Base-by-base conservation (phyloP, 2,888 invertebrate genomes). In the Drosophila rubida region DNA sequence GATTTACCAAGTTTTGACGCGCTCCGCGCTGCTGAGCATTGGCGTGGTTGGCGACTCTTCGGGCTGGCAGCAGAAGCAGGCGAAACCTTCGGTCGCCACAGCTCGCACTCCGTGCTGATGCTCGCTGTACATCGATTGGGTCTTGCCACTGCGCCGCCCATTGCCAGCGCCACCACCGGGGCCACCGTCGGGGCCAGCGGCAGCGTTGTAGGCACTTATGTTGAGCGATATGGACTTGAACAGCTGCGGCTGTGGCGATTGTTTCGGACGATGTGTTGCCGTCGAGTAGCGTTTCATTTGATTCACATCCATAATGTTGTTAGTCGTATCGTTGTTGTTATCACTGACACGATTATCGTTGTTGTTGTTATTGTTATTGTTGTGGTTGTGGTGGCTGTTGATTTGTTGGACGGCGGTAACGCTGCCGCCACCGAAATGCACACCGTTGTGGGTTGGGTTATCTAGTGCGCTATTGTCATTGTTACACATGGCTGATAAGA, bases 401-500 rank as follows among this genome's bases (percentile, higher is more conserved):
- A n/a, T n/a, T n/a, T n/a, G n/a, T 13, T 57, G 25, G 6, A 39
- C 44, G 14, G 48, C 35, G 37, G 64, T 65, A 11, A 60, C 49
- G 22, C 59, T 64, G 53, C 48, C 80, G 13, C 49, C 69, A 27
- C 46, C 65, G 25, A 75, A 72, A 46, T 77, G 71, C 35, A 77
- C 50, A 67, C 80, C 78, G 63, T 75, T 83, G 65, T 72, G 64
- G 57, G 22, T 44, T 32, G 63, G 67, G 67, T 87, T 82, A 87
- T 82, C 82, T 68, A 55, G 7, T 48, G 51, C 49, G 44, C 41
- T 76, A 45, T 67, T 75, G 66, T 77, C 58, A 60, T 76, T 67
- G 44, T 75, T 78, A 70, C 84, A 86, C 87, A 87, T 82, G 61
- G 42, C 48, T 84, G 80, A 82, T 86, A 80, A 80, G 61, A 37